phyloP scores from a whole-genome alignment of 2,888 invertebrate species.

The Calliphora vomitoria region DNA sequence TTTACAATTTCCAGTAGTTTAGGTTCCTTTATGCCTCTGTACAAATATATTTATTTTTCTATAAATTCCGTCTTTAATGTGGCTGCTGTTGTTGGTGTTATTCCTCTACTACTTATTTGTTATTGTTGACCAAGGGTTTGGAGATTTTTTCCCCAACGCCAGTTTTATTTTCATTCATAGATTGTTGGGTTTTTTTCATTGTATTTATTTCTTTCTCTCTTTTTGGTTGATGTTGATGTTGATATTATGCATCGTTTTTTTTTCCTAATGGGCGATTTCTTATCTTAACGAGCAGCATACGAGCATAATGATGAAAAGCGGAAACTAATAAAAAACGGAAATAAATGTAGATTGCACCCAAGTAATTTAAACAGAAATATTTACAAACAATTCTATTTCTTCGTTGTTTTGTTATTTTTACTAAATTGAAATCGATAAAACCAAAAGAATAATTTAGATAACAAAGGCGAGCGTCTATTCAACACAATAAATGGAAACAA shows the following conservation, averaged over 20 bases:
- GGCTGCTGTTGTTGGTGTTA: background rate
- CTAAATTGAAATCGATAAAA: constrained; percentile 64
- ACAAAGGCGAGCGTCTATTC: background rate
- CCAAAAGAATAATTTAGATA: constrained; percentile 31
- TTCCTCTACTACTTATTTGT: constrained; percentile 1
- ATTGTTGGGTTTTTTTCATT: background rate
- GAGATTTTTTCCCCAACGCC: constrained; percentile 21
- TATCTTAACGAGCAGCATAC: constrained; percentile 71
- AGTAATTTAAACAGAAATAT: constrained; percentile 47
- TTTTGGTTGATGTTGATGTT: background rate
- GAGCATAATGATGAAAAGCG: constrained; percentile 65
- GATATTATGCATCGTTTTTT: no score
- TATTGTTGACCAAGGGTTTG: constrained; percentile 48
- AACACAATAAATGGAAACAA: background rate
- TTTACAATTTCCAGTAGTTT: no score
- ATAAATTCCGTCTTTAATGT: background rate
- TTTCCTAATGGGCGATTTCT: constrained; percentile 55
- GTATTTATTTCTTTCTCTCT: background rate
- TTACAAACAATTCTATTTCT: constrained; percentile 2
- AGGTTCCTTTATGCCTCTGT: background rate
- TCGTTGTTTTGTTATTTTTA: constrained; percentile 11
- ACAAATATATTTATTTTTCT: background rate
- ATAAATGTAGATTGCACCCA: constrained; percentile 54
- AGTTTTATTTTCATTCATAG: constrained; percentile 16
- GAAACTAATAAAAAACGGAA: constrained; percentile 69